Base-by-base conservation (phyloP, 2,113 vertebrate genomes). In the Dinomys branickii region DNA sequence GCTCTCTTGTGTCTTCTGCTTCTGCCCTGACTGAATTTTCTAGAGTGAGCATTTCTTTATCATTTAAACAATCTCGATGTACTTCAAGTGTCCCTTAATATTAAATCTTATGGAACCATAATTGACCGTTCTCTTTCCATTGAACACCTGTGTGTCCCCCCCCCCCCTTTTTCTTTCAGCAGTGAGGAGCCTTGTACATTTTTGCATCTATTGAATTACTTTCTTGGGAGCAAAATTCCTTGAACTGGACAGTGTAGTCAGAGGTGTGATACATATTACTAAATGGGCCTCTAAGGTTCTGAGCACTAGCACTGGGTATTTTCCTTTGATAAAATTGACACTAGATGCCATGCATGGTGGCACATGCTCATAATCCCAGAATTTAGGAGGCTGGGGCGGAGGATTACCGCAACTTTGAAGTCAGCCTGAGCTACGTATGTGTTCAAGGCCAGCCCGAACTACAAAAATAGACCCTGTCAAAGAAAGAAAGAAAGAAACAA, bases 201-300 rank as follows among this genome's bases (percentile, higher is more conserved):
- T 50, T 86, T 94, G 22, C 19, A 33, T 83, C 5, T 83, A 30
- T 81, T 28, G 67, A 41, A 82, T 82, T 83, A 97, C 81, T 59
- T 92, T 56, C 44, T 94, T 47, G 69, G n/a, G 50, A 73, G 65
- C 38, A 92, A 73, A 61, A 73, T 87, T 73, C 30, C 30, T 75
- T 92, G 35, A 81, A 82, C 86, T 59, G 47, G 10, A 73, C 85
- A 94, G 54, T 86, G n/a, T 93, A 44, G 2, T 95, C 61, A 88
- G 61, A 84, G 38, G 6, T 63, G 2, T 71, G 28, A 67, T 75
- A 44, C 5, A 5, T 85, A 44, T 52, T 69, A 65, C n/a, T 73
- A 65, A 35, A 38, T n/a, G 73, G 17, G 61, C 50, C 47, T 90
- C 41, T 50, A 41, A 85, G 50, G n/a, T 44, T 47, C 28, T 84